phyloP scores from a whole-genome alignment of 2,113 vertebrate species.

The Urocolius indicus region DNA sequence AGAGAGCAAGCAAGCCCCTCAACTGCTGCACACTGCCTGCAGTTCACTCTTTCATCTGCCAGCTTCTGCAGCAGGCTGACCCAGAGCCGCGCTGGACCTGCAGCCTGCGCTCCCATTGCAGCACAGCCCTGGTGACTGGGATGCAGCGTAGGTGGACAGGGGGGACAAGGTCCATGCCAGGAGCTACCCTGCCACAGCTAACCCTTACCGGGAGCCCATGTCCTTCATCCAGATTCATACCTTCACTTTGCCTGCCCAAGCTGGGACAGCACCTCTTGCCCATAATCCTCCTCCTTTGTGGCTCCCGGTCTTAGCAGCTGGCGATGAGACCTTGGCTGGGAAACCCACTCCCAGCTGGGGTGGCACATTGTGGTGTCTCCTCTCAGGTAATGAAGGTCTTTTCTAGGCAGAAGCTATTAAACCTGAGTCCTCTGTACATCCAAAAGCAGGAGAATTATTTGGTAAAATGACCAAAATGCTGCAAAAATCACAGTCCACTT shows the following conservation, averaged over 20 bases:
- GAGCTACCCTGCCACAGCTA: not conserved
- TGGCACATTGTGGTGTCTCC: not conserved
- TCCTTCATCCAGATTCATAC: not conserved
- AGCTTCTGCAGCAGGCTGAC: not conserved
- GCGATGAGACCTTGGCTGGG: not conserved
- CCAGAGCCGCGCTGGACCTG: not conserved
- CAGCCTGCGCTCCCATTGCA: not conserved
- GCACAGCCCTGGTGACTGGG: not conserved
- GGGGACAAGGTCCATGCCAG: not conserved
- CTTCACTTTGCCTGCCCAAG: not conserved
- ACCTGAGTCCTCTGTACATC: not conserved
- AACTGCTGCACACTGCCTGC: not conserved
- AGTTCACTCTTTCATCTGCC: not conserved
- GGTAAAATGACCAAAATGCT: not conserved
- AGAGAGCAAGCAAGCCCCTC: not conserved
- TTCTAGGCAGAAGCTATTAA: not conserved
- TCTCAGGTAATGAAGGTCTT: not conserved
- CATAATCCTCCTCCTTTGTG: not conserved
- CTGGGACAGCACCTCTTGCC: not conserved
- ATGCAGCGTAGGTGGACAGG: rapidly evolving
- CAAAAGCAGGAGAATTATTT: not conserved
- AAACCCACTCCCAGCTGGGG: not conserved
- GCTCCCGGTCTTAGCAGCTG: not conserved
- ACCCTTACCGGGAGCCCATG: not conserved
- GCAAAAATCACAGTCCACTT: not conserved